Conservation (phyloP, 2,888 invertebrate species). For the Drosophila mercatorum region DNA sequence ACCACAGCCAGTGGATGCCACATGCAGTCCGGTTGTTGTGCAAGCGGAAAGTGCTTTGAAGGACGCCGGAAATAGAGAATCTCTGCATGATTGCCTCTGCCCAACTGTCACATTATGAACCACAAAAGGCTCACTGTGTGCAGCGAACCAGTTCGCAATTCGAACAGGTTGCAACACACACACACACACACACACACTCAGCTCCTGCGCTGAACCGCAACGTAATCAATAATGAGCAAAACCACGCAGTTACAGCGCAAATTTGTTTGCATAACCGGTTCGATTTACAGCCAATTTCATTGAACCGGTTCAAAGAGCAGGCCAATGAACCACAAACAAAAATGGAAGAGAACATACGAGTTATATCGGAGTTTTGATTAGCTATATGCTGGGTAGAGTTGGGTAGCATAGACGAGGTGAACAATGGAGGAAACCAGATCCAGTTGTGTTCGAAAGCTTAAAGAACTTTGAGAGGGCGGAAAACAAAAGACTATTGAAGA, state of each 20-base stretch:
- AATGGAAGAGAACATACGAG: no score
- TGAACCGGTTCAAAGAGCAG: background rate
- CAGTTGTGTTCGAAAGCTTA: no score
- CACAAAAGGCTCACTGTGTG: background rate
- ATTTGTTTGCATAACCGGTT: no score
- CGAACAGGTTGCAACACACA: background rate
- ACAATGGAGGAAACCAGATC: background rate
- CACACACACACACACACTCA: background rate
- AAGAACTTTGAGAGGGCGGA: no score
- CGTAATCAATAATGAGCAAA: background rate
- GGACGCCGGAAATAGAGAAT: conserved; percentile 25
- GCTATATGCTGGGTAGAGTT: background rate
- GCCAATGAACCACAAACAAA: background rate
- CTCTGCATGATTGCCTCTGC: conserved; percentile 17
- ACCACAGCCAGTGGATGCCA: conserved; percentile 9
- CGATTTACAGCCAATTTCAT: background rate
- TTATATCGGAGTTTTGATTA: no score
- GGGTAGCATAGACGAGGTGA: background rate
- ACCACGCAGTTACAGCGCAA: background rate
- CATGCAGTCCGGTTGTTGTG: conserved; percentile 35
- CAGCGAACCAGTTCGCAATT: background rate
- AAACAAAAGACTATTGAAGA: no score
- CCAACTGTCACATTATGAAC: conserved; percentile 5
- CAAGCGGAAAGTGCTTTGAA: conserved; percentile 51
- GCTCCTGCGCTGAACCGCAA: background rate